Conservation (phyloP, 2,113 vertebrate species). For the Bostrychus sinensis region DNA sequence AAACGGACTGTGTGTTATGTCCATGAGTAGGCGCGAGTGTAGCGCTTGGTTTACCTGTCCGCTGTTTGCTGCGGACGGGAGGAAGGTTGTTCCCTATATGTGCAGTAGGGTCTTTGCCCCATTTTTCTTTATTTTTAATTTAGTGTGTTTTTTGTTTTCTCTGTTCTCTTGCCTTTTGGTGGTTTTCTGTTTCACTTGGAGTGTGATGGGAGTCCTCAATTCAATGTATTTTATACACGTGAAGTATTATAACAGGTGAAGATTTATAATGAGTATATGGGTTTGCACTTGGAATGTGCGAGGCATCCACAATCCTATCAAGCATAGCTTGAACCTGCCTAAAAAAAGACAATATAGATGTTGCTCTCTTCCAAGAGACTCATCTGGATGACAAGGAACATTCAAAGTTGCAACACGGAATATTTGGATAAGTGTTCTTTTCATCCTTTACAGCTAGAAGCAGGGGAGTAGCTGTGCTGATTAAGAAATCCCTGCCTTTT, state of each 20-base stretch:
- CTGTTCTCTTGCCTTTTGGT: too few relatives aligned
- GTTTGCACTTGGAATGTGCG: slow-evolving; percentile 6
- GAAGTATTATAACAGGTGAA: too few relatives aligned
- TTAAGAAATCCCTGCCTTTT: not conserved
- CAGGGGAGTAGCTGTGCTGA: slow-evolving; percentile 3
- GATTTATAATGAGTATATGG: slow-evolving; percentile 1
- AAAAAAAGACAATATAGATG: slow-evolving; percentile 1
- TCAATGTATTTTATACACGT: not conserved
- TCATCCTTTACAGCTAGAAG: slow-evolving; percentile 20
- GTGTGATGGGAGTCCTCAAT: too few relatives aligned
- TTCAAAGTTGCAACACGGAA: not conserved
- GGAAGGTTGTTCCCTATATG: too few relatives aligned
- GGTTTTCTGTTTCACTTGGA: too few relatives aligned
- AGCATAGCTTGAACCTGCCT: not conserved
- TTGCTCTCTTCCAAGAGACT: not conserved
- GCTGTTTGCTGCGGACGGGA: too few relatives aligned
- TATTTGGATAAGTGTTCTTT: slow-evolving; percentile 1
- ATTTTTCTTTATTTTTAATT: too few relatives aligned
- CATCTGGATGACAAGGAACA: slow-evolving; percentile 1
- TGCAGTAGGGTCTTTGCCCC: too few relatives aligned
- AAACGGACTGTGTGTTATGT: slow-evolving; percentile 7
- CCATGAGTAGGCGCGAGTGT: slow-evolving; percentile 1
- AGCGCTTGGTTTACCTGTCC: too few relatives aligned
- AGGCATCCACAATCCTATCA: not conserved
- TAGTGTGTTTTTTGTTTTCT: not conserved